Evolutionary conservation across 2,113 vertebrate genomes (phyloP).

Genomic region (Pachypanchax playfairii): DNA sequence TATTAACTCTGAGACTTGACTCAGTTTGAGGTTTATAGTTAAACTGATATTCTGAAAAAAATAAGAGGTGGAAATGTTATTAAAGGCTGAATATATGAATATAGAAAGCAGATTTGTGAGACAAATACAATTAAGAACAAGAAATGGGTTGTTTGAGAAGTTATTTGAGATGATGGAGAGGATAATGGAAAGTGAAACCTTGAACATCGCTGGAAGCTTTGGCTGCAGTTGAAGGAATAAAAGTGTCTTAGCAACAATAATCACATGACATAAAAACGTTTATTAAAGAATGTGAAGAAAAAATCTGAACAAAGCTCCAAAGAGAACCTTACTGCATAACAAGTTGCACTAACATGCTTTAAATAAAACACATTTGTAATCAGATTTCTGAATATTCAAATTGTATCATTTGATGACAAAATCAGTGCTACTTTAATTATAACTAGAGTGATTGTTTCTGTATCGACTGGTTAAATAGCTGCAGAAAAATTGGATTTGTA

Average conservation of each 20-base stretch:
- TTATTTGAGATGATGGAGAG: conserved; percentile 5
- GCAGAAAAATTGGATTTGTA: conserved; percentile 29
- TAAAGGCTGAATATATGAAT: not conserved
- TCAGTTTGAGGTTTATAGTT: conserved; percentile 14
- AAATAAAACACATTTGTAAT: conserved; percentile 33
- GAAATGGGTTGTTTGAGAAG: not conserved
- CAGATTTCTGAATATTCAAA: conserved; percentile 15
- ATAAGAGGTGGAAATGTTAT: not conserved
- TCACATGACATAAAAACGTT: conserved; percentile 9
- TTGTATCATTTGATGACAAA: conserved; percentile 28
- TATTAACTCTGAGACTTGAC: conserved; percentile 2
- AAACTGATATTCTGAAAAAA: conserved; percentile 14
- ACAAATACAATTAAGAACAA: conserved; percentile 29
- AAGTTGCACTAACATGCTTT: conserved; percentile 5
- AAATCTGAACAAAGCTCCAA: not conserved
- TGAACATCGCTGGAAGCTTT: conserved; percentile 59
- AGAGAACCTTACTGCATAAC: not conserved
- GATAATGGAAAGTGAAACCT: conserved; percentile 69
- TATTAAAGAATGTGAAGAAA: not conserved
- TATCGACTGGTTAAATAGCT: conserved; percentile 27
- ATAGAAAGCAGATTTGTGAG: not conserved
- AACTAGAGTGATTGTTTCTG: conserved; percentile 5
- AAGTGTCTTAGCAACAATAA: conserved; percentile 42
- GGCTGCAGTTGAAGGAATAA: conserved; percentile 63
- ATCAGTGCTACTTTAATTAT: conserved; percentile 13